Conservation (phyloP, 1,140 invertebrate species). For the Wasmannia auropunctata region DNA sequence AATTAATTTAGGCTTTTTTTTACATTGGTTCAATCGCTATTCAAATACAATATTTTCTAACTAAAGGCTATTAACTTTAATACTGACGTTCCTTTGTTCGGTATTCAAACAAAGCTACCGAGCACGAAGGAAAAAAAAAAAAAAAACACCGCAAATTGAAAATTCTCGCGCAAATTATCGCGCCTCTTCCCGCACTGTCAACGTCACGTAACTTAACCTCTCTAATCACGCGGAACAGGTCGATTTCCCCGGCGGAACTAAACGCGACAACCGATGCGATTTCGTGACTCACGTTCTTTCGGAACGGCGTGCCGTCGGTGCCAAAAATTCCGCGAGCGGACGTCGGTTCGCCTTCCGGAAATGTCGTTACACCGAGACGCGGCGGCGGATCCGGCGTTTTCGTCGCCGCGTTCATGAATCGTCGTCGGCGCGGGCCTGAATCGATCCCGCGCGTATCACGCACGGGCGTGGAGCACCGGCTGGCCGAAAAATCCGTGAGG, state of each 20-base stretch:
- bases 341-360: conserved; percentile 58
- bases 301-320: conserved; percentile 23
- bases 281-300: conserved; percentile 52
- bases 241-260: background rate
- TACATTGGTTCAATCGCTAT: background rate
- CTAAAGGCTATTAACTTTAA: background rate
- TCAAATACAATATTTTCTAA: background rate
- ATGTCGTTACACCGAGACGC: conserved; percentile 60
- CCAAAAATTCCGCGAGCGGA: conserved; percentile 56
- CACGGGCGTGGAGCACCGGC: background rate
- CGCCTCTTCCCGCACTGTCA: background rate
- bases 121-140: background rate
- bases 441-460: background rate
- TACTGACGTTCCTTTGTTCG: background rate
- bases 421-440: background rate
- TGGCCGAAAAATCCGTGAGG: background rate
- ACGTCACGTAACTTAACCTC: conserved; percentile 59
- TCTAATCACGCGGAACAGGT: background rate
- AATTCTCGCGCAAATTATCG: conserved; percentile 1
- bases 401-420: conserved; percentile 13
- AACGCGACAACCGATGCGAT: background rate
- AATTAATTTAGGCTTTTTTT: conserved; percentile 1
- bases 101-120: conserved; percentile 11
- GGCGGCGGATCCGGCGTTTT: background rate
- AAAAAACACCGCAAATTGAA: background rate